Evolutionary conservation across 2,888 invertebrate species (phyloP).

Genomic region (Mythimna loreyi): DNA sequence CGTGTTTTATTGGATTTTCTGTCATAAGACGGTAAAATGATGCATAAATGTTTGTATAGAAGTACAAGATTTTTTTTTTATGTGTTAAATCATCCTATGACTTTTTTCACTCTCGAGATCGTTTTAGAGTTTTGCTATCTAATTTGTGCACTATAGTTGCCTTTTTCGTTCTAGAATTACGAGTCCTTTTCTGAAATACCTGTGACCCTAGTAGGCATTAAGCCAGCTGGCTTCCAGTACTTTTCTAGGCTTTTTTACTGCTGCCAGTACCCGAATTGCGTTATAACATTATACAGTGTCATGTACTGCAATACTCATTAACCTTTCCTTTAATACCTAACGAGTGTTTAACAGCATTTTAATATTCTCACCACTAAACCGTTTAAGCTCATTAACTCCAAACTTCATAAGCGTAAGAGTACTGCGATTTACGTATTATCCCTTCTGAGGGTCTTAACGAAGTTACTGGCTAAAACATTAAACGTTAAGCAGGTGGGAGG

Average conservation of each 20-base stretch:
- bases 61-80: no score
- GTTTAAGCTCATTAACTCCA: conserved; percentile 52
- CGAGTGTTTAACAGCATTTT: conserved; percentile 28
- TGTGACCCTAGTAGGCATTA: no score
- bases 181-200: no score
- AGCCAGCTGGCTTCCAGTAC: no score
- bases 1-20: no score
- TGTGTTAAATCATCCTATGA: no score
- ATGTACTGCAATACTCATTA: conserved; percentile 3
- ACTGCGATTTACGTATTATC: conserved; percentile 57
- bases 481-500: conserved; percentile 54
- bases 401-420: conserved; percentile 51
- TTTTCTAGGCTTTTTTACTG: background rate
- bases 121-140: no score
- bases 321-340: conserved; percentile 3
- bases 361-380: conserved; percentile 43
- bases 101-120: no score
- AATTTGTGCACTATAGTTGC: no score
- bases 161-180: no score
- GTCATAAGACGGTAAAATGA: no score
- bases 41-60: no score
- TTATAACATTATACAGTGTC: background rate
- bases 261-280: background rate
- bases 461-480: conserved; percentile 60
- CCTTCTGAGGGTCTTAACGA: conserved; percentile 58